A percentile compares a stretch with the other conserved stretches of the same genome.
phyloP scores from a whole-genome alignment of 2,888 invertebrate genomes.

The Teleiodes luculella region DNA sequence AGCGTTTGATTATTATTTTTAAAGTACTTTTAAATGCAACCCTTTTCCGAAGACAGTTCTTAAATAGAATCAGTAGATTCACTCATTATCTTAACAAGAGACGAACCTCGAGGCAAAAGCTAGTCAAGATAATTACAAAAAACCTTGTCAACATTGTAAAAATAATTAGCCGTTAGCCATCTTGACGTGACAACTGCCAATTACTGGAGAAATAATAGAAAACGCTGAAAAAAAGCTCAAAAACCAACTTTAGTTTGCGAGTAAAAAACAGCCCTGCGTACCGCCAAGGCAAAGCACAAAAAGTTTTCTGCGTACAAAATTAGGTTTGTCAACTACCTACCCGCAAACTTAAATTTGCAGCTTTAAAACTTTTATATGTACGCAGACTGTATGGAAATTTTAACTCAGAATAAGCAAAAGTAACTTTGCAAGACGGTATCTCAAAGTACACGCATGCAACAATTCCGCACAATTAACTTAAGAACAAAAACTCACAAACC shows the following conservation, averaged over 20 bases:
- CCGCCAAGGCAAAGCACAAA: background rate
- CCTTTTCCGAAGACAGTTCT: too few species aligned
- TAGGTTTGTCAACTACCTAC: background rate
- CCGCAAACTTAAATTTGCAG: background rate
- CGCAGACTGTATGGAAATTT: background rate
- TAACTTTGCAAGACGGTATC: constrained; percentile 36
- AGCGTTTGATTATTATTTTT: too few species aligned
- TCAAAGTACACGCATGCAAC: constrained; percentile 59
- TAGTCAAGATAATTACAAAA: background rate
- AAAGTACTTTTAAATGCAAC: too few species aligned
- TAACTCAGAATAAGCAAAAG: background rate
- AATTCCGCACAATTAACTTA: constrained; percentile 69
- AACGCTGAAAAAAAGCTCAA: constrained; percentile 20
- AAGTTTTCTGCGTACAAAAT: background rate
- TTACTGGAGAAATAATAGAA: constrained; percentile 35
- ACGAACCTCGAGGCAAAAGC: background rate
- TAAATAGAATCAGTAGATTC: background rate
- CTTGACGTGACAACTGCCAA: constrained; percentile 29
- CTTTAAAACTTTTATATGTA: background rate
- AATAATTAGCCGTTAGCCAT: constrained; percentile 22
- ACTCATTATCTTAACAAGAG: background rate
- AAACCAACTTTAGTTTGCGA: background rate
- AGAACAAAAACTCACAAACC: constrained; percentile 53
- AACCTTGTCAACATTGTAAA: constrained; percentile 22
- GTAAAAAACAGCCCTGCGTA: background rate